phyloP scores from a whole-genome alignment of 2,888 invertebrate genomes.

The Acrocyrtus sp. region DNA sequence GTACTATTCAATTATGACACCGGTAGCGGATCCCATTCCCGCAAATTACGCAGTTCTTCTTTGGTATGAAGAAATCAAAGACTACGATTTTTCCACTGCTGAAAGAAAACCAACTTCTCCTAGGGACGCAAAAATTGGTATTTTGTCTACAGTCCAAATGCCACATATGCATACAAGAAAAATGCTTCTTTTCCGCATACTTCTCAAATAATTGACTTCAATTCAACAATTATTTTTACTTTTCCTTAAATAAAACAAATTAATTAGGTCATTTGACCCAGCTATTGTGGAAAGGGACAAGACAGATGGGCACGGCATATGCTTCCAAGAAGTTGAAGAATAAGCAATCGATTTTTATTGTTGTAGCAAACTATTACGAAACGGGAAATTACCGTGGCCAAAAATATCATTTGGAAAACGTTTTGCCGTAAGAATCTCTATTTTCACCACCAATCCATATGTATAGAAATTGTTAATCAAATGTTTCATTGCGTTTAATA shows the following conservation, averaged over 20 bases:
- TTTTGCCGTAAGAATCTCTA: conserved; percentile 30
- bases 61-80: conserved; percentile 60
- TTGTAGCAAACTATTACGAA: conserved; percentile 57
- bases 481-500: no score
- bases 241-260: background rate
- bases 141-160: background rate
- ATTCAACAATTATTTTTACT: background rate
- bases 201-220: no score
- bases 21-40: conserved; percentile 6
- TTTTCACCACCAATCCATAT: no score
- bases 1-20: conserved; percentile 24
- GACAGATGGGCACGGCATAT: conserved; percentile 54
- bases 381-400: conserved; percentile 42
- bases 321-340: conserved; percentile 32
- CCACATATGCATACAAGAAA: background rate
- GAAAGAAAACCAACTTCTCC: conserved; percentile 31
- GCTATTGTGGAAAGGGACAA: conserved; percentile 51
- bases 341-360: conserved; percentile 39
- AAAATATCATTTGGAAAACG: conserved; percentile 25
- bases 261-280: conserved; percentile 56
- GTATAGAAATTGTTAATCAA: background rate
- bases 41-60: conserved; percentile 23
- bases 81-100: conserved; percentile 50
- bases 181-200: background rate
- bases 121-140: conserved; percentile 42